Base-by-base conservation (phyloP, 1,140 invertebrate genomes). In the Drosophila saltans region DNA sequence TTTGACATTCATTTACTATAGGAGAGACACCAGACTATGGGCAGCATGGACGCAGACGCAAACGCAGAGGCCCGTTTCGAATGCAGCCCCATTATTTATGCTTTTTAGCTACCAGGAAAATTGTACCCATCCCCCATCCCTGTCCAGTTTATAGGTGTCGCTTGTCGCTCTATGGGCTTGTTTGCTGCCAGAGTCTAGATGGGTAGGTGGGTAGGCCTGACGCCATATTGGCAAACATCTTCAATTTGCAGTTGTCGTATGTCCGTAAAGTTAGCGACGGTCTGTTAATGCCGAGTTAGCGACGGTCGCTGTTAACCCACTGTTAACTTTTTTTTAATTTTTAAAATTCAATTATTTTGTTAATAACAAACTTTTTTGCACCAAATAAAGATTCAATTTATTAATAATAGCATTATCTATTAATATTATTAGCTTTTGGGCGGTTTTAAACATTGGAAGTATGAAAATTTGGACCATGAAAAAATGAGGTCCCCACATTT, bases 241-340 rank as follows among this genome's bases (percentile, higher is more conserved):
- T 78, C 84, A 88, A 88, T 88, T 78, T 88, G 84, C 84, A 84
- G 84, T 88, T 88, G 84, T 88, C 84, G 84, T 88, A 88, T n/a
- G n/a, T n/a, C n/a, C n/a, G n/a, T n/a, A n/a, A n/a, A n/a, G n/a
- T n/a, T n/a, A n/a, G n/a, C n/a, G n/a, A n/a, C n/a, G n/a, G n/a
- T n/a, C n/a, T n/a, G n/a, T n/a, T n/a, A n/a, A n/a, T n/a, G n/a
- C n/a, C n/a, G n/a, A n/a, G n/a, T n/a, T n/a, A n/a, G n/a, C n/a
- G n/a, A n/a, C n/a, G n/a, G n/a, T n/a, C n/a, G n/a, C n/a, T n/a
- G n/a, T n/a, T n/a, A n/a, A n/a, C n/a, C n/a, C n/a, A n/a, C n/a
- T n/a, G n/a, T n/a, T n/a, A n/a, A n/a, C n/a, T n/a, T n/a, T n/a
- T n/a, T n/a, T n/a, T n/a, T n/a, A n/a, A n/a, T n/a, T n/a, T n/a